Conservation (phyloP, 2,113 vertebrate genomes). For the Loxodonta africana region DNA sequence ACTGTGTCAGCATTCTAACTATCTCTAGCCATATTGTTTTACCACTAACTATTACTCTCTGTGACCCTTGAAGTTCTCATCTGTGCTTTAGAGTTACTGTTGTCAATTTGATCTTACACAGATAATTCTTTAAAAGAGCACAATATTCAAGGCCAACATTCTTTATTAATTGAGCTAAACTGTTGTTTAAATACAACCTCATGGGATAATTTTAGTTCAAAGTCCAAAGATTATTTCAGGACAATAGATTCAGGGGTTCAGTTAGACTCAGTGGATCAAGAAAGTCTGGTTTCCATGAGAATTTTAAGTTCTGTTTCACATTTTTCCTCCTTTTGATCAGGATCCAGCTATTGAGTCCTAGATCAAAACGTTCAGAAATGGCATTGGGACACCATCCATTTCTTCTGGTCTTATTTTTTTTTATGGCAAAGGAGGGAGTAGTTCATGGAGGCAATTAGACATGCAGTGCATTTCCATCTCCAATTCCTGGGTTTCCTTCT, state of each 20-base stretch:
- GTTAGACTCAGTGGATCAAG: no score
- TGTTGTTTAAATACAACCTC: neutral
- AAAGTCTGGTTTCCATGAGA: no score
- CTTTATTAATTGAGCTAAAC: neutral
- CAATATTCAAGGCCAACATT: neutral
- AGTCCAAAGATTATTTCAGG: no score
- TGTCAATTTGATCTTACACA: neutral
- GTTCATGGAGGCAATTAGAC: neutral
- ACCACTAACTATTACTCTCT: neutral
- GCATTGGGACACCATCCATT: neutral
- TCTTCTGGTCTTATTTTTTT: neutral
- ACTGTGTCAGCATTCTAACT: neutral
- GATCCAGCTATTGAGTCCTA: no score
- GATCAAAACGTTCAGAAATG: neutral
- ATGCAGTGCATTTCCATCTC: neutral
- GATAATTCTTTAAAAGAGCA: neutral
- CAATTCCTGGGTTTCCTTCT: neutral
- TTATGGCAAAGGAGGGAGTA: neutral
- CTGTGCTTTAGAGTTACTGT: neutral
- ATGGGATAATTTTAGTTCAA: neutral
- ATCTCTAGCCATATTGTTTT: neutral
- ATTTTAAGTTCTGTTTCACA: no score
- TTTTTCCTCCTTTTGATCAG: no score
- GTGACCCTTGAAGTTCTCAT: neutral
- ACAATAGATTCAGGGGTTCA: no score